Percentiles rank a stretch among this genome's conserved stretches.
Conservation (phyloP, 2,797 vertebrate genomes). For the Spatula versicolor region DNA sequence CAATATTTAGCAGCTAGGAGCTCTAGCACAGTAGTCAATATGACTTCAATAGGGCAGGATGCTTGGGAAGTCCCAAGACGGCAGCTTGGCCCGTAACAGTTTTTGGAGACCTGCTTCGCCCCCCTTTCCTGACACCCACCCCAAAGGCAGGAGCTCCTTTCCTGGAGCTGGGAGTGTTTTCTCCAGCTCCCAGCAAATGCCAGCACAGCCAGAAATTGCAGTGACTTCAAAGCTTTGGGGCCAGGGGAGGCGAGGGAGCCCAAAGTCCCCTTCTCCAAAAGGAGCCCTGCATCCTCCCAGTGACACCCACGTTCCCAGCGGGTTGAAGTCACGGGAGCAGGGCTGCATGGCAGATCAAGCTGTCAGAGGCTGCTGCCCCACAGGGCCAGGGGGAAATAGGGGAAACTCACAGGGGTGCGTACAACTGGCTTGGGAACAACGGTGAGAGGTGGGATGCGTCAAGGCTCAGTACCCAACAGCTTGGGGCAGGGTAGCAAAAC, state of each 20-base stretch:
- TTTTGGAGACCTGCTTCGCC: neutral
- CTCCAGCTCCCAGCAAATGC: neutral
- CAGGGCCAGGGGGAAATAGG: accelerated
- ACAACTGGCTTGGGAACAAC: neutral
- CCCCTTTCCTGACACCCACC: neutral
- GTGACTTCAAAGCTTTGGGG: neutral
- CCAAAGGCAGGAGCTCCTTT: neutral
- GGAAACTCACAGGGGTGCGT: neutral
- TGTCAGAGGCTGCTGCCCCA: neutral
- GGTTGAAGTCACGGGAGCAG: neutral
- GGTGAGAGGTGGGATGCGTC: neutral
- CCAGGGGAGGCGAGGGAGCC: neutral
- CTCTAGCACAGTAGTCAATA: constrained; percentile 72
- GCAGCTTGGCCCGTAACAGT: neutral
- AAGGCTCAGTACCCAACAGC: neutral
- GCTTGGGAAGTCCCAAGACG: constrained; percentile 37
- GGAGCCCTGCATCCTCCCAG: neutral
- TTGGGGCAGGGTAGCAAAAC: neutral
- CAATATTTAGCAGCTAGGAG: constrained; percentile 60
- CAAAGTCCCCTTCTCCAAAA: neutral
- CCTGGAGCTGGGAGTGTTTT: neutral
- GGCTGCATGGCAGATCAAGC: neutral
- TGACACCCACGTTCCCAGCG: accelerated
- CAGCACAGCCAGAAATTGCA: neutral
- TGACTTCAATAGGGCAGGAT: constrained; percentile 61